These are phyloP conservation scores for Agapetus fuscipes DNA, from an alignment of 2,888 invertebrate genomes.

Conservation along the genomic window DNA sequence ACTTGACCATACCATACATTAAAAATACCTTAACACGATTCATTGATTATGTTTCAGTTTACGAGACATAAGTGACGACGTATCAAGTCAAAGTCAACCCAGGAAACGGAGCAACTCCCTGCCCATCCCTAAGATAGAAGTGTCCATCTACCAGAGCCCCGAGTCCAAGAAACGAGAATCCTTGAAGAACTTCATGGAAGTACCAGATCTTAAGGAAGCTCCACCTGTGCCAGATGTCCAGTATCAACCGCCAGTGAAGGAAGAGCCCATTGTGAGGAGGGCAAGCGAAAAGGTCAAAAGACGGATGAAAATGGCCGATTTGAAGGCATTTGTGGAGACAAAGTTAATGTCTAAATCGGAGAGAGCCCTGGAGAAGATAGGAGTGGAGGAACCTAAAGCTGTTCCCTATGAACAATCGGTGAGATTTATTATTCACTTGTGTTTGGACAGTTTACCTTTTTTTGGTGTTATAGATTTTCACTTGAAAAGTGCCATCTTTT, in stretches of 20 bases:
- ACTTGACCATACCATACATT: no score
- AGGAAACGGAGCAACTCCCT: constrained; percentile 85
- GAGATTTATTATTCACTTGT: constrained; percentile 37
- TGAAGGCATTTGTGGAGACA: constrained; percentile 86
- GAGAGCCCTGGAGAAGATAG: constrained; percentile 82
- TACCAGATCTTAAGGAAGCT: constrained; percentile 62
- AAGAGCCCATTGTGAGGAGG: constrained; percentile 47
- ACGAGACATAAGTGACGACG: constrained; percentile 80
- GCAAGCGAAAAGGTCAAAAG: constrained; percentile 77
- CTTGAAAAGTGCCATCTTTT: not conserved
- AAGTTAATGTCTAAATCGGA: constrained; percentile 86
- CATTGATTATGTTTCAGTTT: constrained; percentile 61
- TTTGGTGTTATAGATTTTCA: no score
- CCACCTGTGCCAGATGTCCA: constrained; percentile 33
- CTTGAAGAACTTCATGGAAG: constrained; percentile 66
- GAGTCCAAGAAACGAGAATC: constrained; percentile 57
- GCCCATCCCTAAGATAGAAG: constrained; percentile 88
- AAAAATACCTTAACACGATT: no score
- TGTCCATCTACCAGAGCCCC: constrained; percentile 73
- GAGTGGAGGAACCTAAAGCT: constrained; percentile 61
- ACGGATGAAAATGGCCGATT: constrained; percentile 84
- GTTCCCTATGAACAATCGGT: constrained; percentile 51
- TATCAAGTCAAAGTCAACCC: constrained; percentile 65
- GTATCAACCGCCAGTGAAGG: constrained; percentile 27
- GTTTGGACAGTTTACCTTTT: not conserved